phyloP scores from a whole-genome alignment of 2,113 vertebrate species.

The Cebidichthys violaceus region DNA sequence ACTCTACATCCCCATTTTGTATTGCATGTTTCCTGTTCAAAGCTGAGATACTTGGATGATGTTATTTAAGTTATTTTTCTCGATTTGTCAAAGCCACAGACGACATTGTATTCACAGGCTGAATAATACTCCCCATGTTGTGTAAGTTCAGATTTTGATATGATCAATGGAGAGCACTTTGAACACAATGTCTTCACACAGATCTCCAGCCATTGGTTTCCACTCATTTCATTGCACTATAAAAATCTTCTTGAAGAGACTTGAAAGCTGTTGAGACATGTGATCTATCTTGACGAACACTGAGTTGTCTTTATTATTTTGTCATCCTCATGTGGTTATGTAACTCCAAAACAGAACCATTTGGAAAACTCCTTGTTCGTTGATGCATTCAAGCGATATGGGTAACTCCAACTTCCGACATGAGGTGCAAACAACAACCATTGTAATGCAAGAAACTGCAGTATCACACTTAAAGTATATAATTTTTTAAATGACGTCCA shows the following conservation, averaged over 20 bases:
- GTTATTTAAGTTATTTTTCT: conserved; percentile 2
- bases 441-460: neutral
- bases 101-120: neutral
- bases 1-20: neutral
- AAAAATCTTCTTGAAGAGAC: conserved; percentile 3
- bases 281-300: neutral
- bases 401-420: conserved; percentile 20
- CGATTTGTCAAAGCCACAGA: conserved; percentile 9
- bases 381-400: conserved; percentile 19
- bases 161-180: neutral
- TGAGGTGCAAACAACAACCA: conserved; percentile 5
- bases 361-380: conserved; percentile 42
- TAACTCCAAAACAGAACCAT: conserved; percentile 6
- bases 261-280: neutral
- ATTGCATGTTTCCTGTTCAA: neutral
- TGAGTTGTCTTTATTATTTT: neutral
- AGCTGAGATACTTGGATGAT: neutral
- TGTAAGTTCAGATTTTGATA: neutral
- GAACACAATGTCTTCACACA: neutral
- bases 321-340: neutral
- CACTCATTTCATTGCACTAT: neutral
- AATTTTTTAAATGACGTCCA: neutral
- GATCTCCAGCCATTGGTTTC: conserved; percentile 9
- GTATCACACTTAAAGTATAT: neutral
- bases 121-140: neutral